Evolutionary conservation across 2,888 invertebrate species (phyloP).

Genomic region (Xanthia togata): DNA sequence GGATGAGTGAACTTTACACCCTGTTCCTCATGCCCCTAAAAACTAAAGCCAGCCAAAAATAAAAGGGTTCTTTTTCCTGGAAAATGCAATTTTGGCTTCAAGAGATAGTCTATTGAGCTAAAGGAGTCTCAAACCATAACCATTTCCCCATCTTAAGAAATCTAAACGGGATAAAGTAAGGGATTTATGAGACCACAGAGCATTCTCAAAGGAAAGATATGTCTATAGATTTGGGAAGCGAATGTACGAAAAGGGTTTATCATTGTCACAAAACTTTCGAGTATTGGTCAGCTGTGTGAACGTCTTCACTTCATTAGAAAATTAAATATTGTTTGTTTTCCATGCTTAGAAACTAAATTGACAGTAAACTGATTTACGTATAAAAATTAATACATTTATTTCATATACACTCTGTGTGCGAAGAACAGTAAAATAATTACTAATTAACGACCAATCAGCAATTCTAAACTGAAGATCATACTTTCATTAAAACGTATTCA

Average conservation of each 20-base stretch:
- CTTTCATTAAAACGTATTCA: conserved; percentile 21
- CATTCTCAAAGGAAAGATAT: not conserved
- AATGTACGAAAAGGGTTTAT: conserved; percentile 6
- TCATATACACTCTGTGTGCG: not conserved
- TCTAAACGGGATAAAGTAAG: not conserved
- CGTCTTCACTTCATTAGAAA: not conserved
- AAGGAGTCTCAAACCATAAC: not conserved
- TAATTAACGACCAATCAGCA: conserved; percentile 13
- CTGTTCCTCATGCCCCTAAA: no score
- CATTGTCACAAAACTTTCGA: not conserved
- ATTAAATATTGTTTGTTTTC: no score
- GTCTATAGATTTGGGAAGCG: not conserved
- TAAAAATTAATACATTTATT: not conserved
- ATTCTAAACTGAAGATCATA: conserved; percentile 11
- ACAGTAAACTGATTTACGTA: not conserved
- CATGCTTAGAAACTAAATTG: not conserved
- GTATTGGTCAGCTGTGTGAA: not conserved
- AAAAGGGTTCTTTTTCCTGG: accelerated
- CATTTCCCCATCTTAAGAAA: not conserved
- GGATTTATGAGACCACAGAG: not conserved
- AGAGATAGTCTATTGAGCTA: not conserved
- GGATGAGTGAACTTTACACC: no score
- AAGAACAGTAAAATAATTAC: not conserved
- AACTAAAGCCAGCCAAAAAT: not conserved
- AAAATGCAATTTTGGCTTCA: not conserved